Evolutionary conservation across 2,888 invertebrate genomes (phyloP).

Genomic region (Sussaba pulchella): DNA sequence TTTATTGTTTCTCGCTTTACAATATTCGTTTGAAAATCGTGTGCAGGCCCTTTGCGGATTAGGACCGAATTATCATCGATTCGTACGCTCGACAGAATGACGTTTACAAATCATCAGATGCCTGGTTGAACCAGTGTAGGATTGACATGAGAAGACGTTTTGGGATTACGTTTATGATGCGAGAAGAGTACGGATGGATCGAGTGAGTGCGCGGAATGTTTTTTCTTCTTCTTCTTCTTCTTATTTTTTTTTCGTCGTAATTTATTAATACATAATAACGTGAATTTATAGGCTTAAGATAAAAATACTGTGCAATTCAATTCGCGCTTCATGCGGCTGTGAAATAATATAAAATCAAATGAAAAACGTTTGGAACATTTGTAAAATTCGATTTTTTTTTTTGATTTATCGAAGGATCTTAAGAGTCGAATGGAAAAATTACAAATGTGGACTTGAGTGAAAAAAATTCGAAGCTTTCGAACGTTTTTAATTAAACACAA

Average conservation of each 20-base stretch:
- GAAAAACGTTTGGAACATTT: slow-evolving; percentile 42
- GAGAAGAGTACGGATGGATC: slow-evolving; percentile 51
- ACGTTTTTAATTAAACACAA: background rate
- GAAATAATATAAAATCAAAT: slow-evolving; percentile 14
- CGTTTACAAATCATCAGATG: slow-evolving; percentile 42
- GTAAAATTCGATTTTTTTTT: slow-evolving; percentile 20
- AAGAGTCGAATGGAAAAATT: background rate
- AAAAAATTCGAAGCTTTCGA: too few species aligned
- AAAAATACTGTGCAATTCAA: slow-evolving; percentile 64
- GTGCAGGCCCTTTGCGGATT: slow-evolving; percentile 69
- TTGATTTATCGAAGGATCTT: background rate
- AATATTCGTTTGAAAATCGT: slow-evolving; percentile 38
- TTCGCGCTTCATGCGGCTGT: slow-evolving; percentile 42
- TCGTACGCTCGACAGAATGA: slow-evolving; percentile 75
- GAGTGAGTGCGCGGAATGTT: slow-evolving; percentile 64
- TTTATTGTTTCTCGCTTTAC: slow-evolving; percentile 28
- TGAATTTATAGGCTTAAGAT: slow-evolving; percentile 56
- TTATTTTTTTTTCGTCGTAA: background rate
- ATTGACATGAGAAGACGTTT: slow-evolving; percentile 55
- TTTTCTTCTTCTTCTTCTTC: background rate
- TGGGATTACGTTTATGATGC: slow-evolving; percentile 41
- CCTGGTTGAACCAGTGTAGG: slow-evolving; percentile 42
- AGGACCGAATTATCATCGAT: slow-evolving; percentile 73
- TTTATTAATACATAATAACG: slow-evolving; percentile 54
- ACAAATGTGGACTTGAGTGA: background rate